phyloP scores from a whole-genome alignment of 2,888 invertebrate species.

The Eretmocerus hayati region DNA sequence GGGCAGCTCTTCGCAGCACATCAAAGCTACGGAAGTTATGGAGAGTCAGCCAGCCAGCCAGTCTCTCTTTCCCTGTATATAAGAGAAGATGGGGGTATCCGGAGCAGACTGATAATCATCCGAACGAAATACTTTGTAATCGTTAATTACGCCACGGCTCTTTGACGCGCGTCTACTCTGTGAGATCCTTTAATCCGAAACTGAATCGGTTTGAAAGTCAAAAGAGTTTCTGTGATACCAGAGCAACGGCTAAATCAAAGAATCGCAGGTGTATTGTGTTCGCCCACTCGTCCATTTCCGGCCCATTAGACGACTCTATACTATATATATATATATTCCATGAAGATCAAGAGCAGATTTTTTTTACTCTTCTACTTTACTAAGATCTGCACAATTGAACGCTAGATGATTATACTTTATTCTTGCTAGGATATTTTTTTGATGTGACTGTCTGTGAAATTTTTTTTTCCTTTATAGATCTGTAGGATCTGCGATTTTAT shows the following conservation, averaged over 20 bases:
- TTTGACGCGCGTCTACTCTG: background rate
- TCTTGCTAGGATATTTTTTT: too few species aligned
- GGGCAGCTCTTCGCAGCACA: constrained; percentile 34
- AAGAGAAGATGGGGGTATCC: too few species aligned
- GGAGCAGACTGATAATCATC: constrained; percentile 47
- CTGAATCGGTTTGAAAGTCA: constrained; percentile 5
- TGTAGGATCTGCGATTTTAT: too few species aligned
- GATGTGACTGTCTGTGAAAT: too few species aligned
- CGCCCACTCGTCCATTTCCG: constrained; percentile 20
- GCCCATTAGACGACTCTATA: constrained; percentile 26
- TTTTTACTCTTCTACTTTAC: too few species aligned
- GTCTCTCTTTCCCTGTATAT: too few species aligned
- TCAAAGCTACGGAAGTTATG: constrained; percentile 47
- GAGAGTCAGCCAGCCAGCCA: constrained; percentile 11
- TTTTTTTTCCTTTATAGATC: too few species aligned
- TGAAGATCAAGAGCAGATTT: background rate
- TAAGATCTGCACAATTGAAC: too few species aligned
- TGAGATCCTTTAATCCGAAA: background rate
- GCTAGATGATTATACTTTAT: too few species aligned
- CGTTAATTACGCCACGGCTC: constrained; percentile 40
- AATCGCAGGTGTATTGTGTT: constrained; percentile 2
- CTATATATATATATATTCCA: too few species aligned
- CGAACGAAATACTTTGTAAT: constrained; percentile 47
- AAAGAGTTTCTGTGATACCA: constrained; percentile 17
- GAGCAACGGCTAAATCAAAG: constrained; percentile 26